Evolutionary conservation across 2,888 invertebrate species (phyloP), one percentile per base, ranked within the genome.

Genomic region (Gymnosoma rotundatum): DNA sequence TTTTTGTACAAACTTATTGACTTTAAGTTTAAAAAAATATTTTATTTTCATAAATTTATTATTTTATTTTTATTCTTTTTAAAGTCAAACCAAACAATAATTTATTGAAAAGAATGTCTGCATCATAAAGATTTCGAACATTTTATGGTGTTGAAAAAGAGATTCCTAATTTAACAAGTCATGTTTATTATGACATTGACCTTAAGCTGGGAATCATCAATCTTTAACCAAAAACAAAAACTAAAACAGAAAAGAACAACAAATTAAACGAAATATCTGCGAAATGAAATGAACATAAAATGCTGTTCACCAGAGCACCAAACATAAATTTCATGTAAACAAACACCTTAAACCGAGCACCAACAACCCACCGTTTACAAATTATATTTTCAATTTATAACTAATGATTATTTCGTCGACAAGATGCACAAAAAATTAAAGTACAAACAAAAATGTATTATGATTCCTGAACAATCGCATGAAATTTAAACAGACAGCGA

Each of bases 121-220:
- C 8, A 8, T 32, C 32, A 32, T 32, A 32, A 32, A 32, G 32
- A 32, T 42, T 42, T 42, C 42, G 12, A 50, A 67, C 16, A 69
- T 16, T 64, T 32, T 32, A 56, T 63, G 70, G 58, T 58, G 48
- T 72, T 64, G 36, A 69, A 56, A 63, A 56, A 56, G 0, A 20
- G 38, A 70, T 78, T 50, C 69, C 63, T 78, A 74, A 84, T 84
- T 81, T 81, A 70, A 84, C 81, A 78, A 81, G 81, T 84, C 84
- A 84, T 84, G 81, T 81, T 84, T 78, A 70, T 84, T 84, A 81
- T 81, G 81, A 78, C 84, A 84, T 84, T 84, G 84, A 84, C 84
- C 84, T 84, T 78, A 78, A 84, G 63, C 76, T 70, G 84, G 54
- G 64, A 78, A 84, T 81, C 81, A 84, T 81, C 74, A 84, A 84